phyloP scores from a whole-genome alignment of 2,113 vertebrate genomes.

The Apodemus sylvaticus region DNA sequence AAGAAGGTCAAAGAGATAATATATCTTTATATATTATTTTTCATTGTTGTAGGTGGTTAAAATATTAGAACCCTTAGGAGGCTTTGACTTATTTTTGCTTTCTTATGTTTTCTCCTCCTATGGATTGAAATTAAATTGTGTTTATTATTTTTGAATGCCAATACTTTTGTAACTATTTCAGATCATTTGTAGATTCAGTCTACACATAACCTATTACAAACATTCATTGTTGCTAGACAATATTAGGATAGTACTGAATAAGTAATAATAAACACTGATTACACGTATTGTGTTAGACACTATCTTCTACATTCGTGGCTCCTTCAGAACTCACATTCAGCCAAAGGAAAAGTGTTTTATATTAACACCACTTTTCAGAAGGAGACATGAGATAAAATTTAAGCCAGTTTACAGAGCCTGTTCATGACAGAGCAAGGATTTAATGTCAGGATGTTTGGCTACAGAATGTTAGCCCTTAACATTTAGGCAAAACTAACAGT shows the following conservation, averaged over 20 bases:
- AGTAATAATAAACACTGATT: background rate
- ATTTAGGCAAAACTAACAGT: background rate
- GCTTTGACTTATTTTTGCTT: background rate
- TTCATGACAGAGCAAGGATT: background rate
- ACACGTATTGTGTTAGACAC: background rate
- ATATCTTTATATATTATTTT: background rate
- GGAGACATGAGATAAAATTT: background rate
- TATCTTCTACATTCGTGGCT: background rate
- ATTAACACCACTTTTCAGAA: background rate
- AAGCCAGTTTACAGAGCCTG: background rate
- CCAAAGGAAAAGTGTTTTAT: background rate
- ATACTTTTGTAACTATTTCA: background rate
- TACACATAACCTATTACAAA: background rate
- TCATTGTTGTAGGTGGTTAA: background rate
- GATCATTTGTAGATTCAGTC: background rate
- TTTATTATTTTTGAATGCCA: background rate
- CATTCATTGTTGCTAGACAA: background rate
- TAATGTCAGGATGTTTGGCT: background rate
- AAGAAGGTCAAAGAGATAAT: background rate
- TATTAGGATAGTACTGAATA: background rate
- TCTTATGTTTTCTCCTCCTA: background rate
- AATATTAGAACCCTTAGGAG: background rate
- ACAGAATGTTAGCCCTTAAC: background rate
- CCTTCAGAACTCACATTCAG: background rate
- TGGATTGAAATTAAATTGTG: background rate